Percentiles rank a stretch among this genome's conserved stretches.
Conservation (phyloP, 2,888 invertebrate species). For the Anaspis maculata region DNA sequence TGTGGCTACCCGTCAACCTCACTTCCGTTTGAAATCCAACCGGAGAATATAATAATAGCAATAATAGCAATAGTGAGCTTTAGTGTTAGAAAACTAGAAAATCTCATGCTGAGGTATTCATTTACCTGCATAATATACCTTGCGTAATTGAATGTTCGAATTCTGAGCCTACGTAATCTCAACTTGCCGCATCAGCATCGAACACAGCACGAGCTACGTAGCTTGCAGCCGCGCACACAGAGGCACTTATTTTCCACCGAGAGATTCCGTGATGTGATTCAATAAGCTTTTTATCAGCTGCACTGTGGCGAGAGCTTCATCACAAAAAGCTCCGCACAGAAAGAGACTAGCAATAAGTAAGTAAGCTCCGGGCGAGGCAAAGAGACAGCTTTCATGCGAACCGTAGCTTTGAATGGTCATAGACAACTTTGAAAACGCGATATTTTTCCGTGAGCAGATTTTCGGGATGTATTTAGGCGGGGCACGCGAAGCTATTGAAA, state of each 20-base stretch:
- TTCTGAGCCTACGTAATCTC: too few relatives aligned
- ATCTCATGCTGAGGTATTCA: too few relatives aligned
- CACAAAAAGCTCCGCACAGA: conserved; percentile 27
- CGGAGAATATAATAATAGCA: too few relatives aligned
- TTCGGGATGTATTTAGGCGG: conserved; percentile 21
- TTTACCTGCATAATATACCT: too few relatives aligned
- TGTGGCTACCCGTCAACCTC: too few relatives aligned
- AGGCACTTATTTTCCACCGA: conserved; percentile 1
- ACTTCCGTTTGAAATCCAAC: too few relatives aligned
- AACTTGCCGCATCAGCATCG: too few relatives aligned
- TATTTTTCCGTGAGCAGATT: conserved; percentile 21
- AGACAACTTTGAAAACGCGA: conserved; percentile 28
- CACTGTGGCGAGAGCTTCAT: conserved; percentile 19
- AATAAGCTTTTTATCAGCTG: conserved; percentile 36
- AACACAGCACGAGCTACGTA: too few relatives aligned
- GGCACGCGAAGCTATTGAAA: conserved; percentile 25
- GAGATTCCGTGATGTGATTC: conserved; percentile 38
- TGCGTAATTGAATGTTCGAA: too few relatives aligned
- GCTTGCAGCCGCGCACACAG: too few relatives aligned
- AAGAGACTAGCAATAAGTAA: conserved; percentile 34
- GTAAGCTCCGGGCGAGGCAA: conserved; percentile 31
- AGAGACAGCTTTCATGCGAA: conserved; percentile 27
- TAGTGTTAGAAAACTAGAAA: too few relatives aligned
- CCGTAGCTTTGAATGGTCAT: conserved; percentile 29
- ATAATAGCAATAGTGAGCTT: too few relatives aligned